These are phyloP conservation scores for Aphelinus certus DNA, from an alignment of 1,140 invertebrate genomes.

Conservation along the genomic window DNA sequence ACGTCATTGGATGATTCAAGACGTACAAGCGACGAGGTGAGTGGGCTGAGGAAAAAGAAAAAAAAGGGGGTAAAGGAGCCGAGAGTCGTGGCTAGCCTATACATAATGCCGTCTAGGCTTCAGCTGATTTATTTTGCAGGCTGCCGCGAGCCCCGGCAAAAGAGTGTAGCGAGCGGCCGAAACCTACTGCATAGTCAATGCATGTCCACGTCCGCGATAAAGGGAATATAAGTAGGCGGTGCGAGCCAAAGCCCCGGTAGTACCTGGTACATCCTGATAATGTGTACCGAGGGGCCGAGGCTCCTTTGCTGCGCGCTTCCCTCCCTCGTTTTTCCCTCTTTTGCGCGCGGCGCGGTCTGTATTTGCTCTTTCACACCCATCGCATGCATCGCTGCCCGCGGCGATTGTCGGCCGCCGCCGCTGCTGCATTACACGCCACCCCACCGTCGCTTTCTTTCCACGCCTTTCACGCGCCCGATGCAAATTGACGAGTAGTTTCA, in stretches of 20 bases:
- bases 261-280: background rate
- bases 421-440: too few species aligned
- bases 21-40: background rate
- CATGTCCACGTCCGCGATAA: slow-evolving; percentile 2
- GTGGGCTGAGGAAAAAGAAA: background rate
- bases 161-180: background rate
- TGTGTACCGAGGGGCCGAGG: background rate
- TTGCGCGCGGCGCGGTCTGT: background rate
- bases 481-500: too few species aligned
- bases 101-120: slow-evolving; percentile 14
- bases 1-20: slow-evolving; percentile 27
- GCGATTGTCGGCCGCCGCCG: background rate
- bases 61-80: background rate
- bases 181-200: slow-evolving; percentile 25
- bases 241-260: background rate
- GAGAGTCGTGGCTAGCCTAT: background rate
- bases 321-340: background rate
- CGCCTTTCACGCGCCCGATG: too few species aligned
- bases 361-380: slow-evolving; percentile 10
- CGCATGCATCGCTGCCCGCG: background rate
- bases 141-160: background rate
- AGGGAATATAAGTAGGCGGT: background rate
- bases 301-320: background rate
- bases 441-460: too few species aligned
- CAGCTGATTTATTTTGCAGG: slow-evolving; percentile 19